Evolutionary conservation across 2,797 vertebrate species (phyloP), one percentile per base, ranked within the genome.

Genomic region (Lutjanus campechanus): DNA sequence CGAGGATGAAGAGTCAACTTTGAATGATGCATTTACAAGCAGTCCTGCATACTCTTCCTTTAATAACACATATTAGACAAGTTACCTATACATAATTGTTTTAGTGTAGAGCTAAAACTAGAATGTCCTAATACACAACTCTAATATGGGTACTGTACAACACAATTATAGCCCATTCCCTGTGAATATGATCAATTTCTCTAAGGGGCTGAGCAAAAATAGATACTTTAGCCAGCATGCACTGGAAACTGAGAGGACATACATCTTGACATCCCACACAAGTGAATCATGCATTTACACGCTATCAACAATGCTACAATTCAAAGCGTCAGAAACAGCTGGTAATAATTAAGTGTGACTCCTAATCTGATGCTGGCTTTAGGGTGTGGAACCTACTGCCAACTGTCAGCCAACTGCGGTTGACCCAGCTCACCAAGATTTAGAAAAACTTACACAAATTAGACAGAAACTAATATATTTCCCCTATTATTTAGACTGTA

Each of bases 281-380:
- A 12, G 9, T 54, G 55, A 29, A 17, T 65, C 5, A 49, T 51
- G 17, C 29, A 46, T 46, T 22, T 43, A n/a, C 36, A 56, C 0
- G 2, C 44, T n/a, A 58, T 62, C 13, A 22, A 51, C 36, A 19
- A 4, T 15, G 25, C 60, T 19, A 62, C 56, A 22, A 36, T 53
- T 47, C 56, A 58, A 50, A 44, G 1, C 29, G 61, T 22, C 22
- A 54, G 44, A 53, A 47, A 61, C 1, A 0, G 29, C 41, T 46
- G 58, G 53, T 53, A 43, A 56, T 75, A 64, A 68, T 64, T 47
- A 11, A 16, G 5, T 47, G 19, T 63, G 20, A 69, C 70, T 44
- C 16, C 44, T 50, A 66, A 60, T 81, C 43, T 66, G 59, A 73
- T 46, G 69, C 49, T 70, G 43, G 19, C 60, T 74, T 62, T 12